Conservation (phyloP, 1,140 invertebrate genomes). For the Cherax quadricarinatus region DNA sequence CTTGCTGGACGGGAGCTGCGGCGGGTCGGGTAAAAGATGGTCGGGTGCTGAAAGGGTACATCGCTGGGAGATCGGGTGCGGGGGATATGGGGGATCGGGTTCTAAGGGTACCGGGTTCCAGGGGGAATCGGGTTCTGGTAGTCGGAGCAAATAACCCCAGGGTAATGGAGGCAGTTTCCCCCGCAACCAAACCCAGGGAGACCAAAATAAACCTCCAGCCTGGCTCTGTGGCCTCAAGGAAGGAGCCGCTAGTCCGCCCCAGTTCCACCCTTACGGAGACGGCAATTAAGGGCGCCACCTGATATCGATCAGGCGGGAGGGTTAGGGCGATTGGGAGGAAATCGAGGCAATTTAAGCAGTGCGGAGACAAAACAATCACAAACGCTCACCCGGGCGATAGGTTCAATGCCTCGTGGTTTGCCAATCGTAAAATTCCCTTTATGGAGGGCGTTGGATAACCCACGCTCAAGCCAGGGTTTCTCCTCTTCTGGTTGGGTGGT, state of each 20-base stretch:
- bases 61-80: too few species aligned
- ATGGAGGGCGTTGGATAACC: not conserved
- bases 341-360: slow-evolving; percentile 52
- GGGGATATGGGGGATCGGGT: too few species aligned
- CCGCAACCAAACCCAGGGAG: slow-evolving; percentile 32
- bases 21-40: too few species aligned
- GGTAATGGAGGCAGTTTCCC: slow-evolving; percentile 39
- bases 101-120: too few species aligned
- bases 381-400: slow-evolving; percentile 13
- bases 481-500: not conserved
- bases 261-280: not conserved
- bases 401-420: slow-evolving; percentile 21
- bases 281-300: slow-evolving; percentile 10
- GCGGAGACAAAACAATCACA: slow-evolving; percentile 30
- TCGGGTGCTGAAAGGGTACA: too few species aligned
- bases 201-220: slow-evolving; percentile 48
- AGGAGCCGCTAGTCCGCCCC: not conserved
- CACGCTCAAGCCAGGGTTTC: not conserved
- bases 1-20: too few species aligned
- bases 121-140: too few species aligned
- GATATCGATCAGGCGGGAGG: slow-evolving; percentile 10
- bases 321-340: slow-evolving; percentile 52
- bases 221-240: slow-evolving; percentile 14
- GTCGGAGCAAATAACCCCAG: not conserved
- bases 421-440: slow-evolving; percentile 58